A percentile compares a stretch with the other conserved stretches of the same genome.
These are phyloP conservation scores for Ischnus inquisitorius DNA, from an alignment of 2,888 invertebrate genomes.

Conservation along the genomic window DNA sequence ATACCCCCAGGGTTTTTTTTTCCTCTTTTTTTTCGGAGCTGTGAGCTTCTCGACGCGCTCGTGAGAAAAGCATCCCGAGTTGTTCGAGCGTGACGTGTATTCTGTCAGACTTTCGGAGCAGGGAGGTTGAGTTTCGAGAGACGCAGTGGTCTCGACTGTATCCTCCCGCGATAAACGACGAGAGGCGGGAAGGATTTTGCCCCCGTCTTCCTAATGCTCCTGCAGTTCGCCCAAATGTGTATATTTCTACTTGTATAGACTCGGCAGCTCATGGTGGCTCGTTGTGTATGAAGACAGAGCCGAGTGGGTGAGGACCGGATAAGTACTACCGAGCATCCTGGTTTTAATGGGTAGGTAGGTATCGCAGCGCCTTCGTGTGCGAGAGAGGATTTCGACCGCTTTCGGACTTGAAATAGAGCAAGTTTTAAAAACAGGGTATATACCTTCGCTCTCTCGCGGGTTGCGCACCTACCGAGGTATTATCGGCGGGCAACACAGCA, in stretches of 20 bases:
- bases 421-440: constrained; percentile 56
- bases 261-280: neutral
- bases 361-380: neutral
- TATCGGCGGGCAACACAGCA: constrained; percentile 62
- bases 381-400: constrained; percentile 74
- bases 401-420: constrained; percentile 56
- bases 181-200: constrained; percentile 28
- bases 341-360: neutral
- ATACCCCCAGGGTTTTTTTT: neutral
- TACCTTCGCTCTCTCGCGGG: constrained; percentile 16
- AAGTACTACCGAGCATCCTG: neutral
- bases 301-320: constrained; percentile 4
- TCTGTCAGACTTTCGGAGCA: constrained; percentile 73
- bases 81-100: constrained; percentile 81
- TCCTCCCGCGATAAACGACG: constrained; percentile 55
- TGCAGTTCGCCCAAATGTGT: constrained; percentile 31
- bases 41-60: constrained; percentile 55
- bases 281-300: neutral
- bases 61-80: constrained; percentile 69
- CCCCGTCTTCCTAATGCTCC: constrained; percentile 55
- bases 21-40: constrained; percentile 49
- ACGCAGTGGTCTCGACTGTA: constrained; percentile 68
- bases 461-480: constrained; percentile 35
- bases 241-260: neutral
- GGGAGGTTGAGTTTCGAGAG: constrained; percentile 65